Percentiles rank a stretch among this genome's conserved stretches.
Evolutionary conservation across 2,888 invertebrate genomes (phyloP).

Genomic region (Epistrophe eligans): DNA sequence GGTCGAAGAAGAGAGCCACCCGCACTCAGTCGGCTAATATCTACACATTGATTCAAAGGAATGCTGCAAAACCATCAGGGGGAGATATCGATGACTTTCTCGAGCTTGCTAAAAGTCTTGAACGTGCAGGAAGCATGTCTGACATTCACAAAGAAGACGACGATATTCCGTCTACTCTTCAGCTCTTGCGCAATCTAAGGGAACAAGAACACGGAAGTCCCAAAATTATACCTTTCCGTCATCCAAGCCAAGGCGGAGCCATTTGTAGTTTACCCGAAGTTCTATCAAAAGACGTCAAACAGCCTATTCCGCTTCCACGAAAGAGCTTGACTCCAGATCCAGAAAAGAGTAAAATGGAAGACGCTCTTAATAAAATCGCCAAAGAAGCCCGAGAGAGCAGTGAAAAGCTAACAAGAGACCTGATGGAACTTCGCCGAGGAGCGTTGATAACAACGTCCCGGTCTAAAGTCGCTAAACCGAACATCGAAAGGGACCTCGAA

Average conservation of each 20-base stretch:
- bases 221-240: conserved; percentile 79
- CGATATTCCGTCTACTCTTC: conserved; percentile 81
- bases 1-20: conserved; percentile 90
- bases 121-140: conserved; percentile 87
- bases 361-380: conserved; percentile 89
- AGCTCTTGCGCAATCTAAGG: conserved; percentile 80
- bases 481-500: conserved; percentile 81
- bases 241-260: conserved; percentile 83
- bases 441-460: conserved; percentile 80
- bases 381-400: conserved; percentile 91
- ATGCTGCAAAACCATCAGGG: conserved; percentile 84
- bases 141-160: conserved; percentile 84
- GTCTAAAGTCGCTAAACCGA: conserved; percentile 78
- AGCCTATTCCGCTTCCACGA: conserved; percentile 86
- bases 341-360: conserved; percentile 86
- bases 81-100: conserved; percentile 86
- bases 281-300: conserved; percentile 80
- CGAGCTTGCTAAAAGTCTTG: conserved; percentile 85
- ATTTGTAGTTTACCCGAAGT: conserved; percentile 82
- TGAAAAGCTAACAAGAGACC: conserved; percentile 88
- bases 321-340: conserved; percentile 84
- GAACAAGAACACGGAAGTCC: conserved; percentile 79
- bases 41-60: conserved; percentile 89
- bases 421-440: conserved; percentile 85
- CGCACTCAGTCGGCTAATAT: conserved; percentile 94